phyloP scores from a whole-genome alignment of 2,888 invertebrate genomes.

The Mythimna impura region DNA sequence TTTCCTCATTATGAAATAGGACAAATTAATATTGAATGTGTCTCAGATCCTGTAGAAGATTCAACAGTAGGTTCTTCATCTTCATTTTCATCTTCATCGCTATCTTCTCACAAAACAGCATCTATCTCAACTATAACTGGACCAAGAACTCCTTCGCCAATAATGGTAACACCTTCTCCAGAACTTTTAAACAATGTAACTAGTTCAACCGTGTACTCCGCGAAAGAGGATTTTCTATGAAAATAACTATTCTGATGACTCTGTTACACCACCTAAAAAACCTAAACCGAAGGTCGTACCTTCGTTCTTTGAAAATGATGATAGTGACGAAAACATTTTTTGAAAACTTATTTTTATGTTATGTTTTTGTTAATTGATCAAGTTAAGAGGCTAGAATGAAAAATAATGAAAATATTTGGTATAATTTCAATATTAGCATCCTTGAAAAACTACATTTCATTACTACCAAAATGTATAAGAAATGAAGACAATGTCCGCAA shows the following conservation, averaged over 20 bases:
- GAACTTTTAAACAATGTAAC: slow-evolving; percentile 1
- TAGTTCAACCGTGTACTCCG: slow-evolving; percentile 3
- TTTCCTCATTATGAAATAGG: slow-evolving; percentile 2
- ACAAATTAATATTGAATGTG: slow-evolving; percentile 3
- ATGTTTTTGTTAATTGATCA: not conserved
- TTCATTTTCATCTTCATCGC: too few species aligned
- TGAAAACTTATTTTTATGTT: not conserved
- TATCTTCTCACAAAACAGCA: slow-evolving; percentile 1
- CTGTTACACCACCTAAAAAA: not conserved
- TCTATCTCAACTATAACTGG: slow-evolving; percentile 1
- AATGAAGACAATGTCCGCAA: too few species aligned
- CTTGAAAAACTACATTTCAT: not conserved
- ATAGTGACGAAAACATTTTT: not conserved
- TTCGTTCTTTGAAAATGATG: not conserved
- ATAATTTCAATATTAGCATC: not conserved
- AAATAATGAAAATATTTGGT: too few species aligned
- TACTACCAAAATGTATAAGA: too few species aligned
- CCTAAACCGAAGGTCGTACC: not conserved
- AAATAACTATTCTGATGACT: not conserved
- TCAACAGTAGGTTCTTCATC: slow-evolving; percentile 2
- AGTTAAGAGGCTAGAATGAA: too few species aligned
- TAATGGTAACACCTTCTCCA: not conserved
- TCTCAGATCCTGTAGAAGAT: slow-evolving; percentile 4
- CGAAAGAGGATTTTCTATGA: not conserved
- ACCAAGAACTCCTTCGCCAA: slow-evolving; percentile 4